These are phyloP conservation scores for Folsomia candida DNA, from an alignment of 2,888 invertebrate genomes.

Conservation along the genomic window DNA sequence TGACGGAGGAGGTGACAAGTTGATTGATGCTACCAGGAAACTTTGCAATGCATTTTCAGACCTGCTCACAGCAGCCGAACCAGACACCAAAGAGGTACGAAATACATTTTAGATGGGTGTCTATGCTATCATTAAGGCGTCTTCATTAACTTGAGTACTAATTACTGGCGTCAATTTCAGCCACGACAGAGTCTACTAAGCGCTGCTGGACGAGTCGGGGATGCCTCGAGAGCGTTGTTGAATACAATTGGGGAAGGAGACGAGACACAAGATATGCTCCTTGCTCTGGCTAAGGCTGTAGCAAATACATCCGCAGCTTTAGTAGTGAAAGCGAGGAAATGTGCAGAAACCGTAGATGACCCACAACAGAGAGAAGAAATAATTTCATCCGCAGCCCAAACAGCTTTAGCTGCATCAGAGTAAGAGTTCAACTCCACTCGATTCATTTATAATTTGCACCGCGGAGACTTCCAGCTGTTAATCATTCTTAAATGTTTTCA, in stretches of 20 bases:
- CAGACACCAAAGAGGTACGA: slow-evolving; percentile 80
- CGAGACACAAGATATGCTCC: slow-evolving; percentile 84
- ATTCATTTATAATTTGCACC: too few species aligned
- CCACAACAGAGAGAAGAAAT: slow-evolving; percentile 80
- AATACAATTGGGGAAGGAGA: slow-evolving; percentile 89
- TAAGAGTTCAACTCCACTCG: too few species aligned
- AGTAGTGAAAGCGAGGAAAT: slow-evolving; percentile 93
- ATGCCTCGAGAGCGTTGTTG: slow-evolving; percentile 90
- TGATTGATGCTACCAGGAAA: slow-evolving; percentile 87
- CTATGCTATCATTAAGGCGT: too few species aligned
- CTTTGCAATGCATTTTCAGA: slow-evolving; percentile 93
- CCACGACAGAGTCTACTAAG: slow-evolving; percentile 88
- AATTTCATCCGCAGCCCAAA: slow-evolving; percentile 93
- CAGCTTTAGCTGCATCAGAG: slow-evolving; percentile 95
- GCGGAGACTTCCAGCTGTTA: too few species aligned
- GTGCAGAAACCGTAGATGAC: slow-evolving; percentile 80
- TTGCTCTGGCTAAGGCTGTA: slow-evolving; percentile 92
- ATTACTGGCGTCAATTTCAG: slow-evolving; percentile 55
- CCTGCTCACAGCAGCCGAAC: slow-evolving; percentile 90
- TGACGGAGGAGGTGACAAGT: slow-evolving; percentile 76
- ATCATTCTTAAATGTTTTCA: too few species aligned
- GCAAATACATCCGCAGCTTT: slow-evolving; percentile 94
- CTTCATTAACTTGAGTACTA: too few species aligned
- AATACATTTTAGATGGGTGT: too few species aligned
- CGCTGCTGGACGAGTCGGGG: slow-evolving; percentile 94